Evolutionary conservation across 2,113 vertebrate species (phyloP), one percentile per base, ranked within the genome.

Genomic region (Phaethornis superciliosus): DNA sequence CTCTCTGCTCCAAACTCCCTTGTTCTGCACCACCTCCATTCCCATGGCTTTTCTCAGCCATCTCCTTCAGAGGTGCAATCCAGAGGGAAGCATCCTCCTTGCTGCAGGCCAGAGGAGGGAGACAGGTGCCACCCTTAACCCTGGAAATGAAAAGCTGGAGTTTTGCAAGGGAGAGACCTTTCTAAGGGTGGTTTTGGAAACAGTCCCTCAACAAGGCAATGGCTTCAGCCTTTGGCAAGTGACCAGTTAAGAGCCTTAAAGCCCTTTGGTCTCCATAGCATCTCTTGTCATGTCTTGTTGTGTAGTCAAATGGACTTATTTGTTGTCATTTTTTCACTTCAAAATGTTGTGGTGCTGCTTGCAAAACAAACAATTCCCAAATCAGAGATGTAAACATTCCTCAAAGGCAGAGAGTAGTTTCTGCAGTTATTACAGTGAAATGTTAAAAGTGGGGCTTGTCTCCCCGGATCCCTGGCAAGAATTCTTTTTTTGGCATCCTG

Each of bases 401-500:
- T 70, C 21, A n/a, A 9, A 35, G 68, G 75, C 77, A 24, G 49
- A 24, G 85, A 13, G 90, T 58, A 80, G 56, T 58, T 86, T 72
- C 15, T 42, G 47, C 56, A 80, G 90, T 77, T 52, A 15, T 3
- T 12, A 1, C 32, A 87, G 33, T 32, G 80, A 88, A 56, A 88
- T 26, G 80, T 71, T 81, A 26, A 68, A 15, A 5, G 40, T 30
- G 71, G 47, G 20, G 1, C 60, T 89, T 95, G 78, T 74, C 28
- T 77, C 59, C n/a, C 69, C 67, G 71, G 67, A 89, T 88, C 94
- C 84, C 94, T 92, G 79, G 67, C 81, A 75, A 71, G 76, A 94
- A 91, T 87, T 86, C 88, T 65, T 20, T 28, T 94, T 96, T 95
- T 97, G 96, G 95, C 85, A 72, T 63, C 72, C 65, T 76, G 79